Evolutionary conservation across 1,140 invertebrate genomes (phyloP).

Genomic region (Tetramorium alpestre): DNA sequence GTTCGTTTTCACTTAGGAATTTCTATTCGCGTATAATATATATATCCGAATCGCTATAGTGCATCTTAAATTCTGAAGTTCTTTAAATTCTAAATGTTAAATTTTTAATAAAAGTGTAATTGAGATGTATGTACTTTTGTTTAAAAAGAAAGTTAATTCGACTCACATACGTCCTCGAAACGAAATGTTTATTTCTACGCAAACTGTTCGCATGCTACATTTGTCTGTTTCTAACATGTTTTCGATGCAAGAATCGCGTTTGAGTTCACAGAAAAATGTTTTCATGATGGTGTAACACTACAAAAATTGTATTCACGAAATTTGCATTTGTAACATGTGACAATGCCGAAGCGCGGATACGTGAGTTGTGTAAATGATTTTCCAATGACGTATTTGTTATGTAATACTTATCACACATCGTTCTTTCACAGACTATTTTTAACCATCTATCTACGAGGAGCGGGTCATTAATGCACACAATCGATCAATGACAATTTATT

Average conservation of each 20-base stretch:
- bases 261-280: background rate
- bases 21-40: background rate
- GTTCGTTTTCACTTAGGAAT: background rate
- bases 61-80: background rate
- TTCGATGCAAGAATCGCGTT: background rate
- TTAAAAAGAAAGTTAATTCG: background rate
- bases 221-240: background rate
- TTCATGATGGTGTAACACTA: background rate
- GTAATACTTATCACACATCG: conserved; percentile 34
- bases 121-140: background rate
- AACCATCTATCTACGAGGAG: background rate
- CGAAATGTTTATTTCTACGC: background rate
- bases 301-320: conserved; percentile 38
- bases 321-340: conserved; percentile 46
- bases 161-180: background rate
- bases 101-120: background rate
- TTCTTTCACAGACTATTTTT: conserved; percentile 21
- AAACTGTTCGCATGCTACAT: background rate
- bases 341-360: background rate
- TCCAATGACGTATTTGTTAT: conserved; percentile 15
- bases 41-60: background rate
- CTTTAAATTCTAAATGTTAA: background rate
- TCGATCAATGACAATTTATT: background rate
- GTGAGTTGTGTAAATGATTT: conserved; percentile 52
- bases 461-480: background rate